Conservation (phyloP, 2,888 invertebrate species). For the Archips xylosteana region DNA sequence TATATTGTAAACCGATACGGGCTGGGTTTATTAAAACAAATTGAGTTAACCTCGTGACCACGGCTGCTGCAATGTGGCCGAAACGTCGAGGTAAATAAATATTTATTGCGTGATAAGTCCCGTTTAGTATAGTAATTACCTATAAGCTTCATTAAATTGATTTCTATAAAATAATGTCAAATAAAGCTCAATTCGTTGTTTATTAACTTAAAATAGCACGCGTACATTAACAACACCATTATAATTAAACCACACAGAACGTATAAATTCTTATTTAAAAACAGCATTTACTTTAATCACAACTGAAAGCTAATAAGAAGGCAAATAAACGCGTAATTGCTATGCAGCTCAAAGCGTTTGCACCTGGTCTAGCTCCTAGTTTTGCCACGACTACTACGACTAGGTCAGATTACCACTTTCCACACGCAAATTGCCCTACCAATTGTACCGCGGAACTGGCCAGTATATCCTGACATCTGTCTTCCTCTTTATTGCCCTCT, state of each 20-base stretch:
- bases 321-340: slow-evolving; percentile 28
- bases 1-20: too few relatives aligned
- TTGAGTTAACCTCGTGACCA: too few relatives aligned
- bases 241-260: background rate
- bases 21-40: too few relatives aligned
- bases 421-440: slow-evolving; percentile 55
- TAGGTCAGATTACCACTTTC: slow-evolving; percentile 51
- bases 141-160: too few relatives aligned
- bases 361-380: slow-evolving; percentile 44
- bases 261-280: background rate
- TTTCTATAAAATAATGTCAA: too few relatives aligned
- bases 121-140: too few relatives aligned
- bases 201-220: background rate
- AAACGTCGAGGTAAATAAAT: too few relatives aligned
- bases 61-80: too few relatives aligned
- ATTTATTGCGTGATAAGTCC: too few relatives aligned
- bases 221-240: background rate
- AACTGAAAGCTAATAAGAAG: slow-evolving; percentile 36
- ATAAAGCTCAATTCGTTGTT: background rate
- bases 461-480: slow-evolving; percentile 51
- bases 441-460: slow-evolving; percentile 50
- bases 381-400: slow-evolving; percentile 45
- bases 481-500: slow-evolving; percentile 45
- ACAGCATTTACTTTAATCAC: slow-evolving; percentile 13
- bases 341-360: slow-evolving; percentile 28